Evolutionary conservation across 1,140 invertebrate genomes (phyloP).

Genomic region (Drosophila nikananu): DNA sequence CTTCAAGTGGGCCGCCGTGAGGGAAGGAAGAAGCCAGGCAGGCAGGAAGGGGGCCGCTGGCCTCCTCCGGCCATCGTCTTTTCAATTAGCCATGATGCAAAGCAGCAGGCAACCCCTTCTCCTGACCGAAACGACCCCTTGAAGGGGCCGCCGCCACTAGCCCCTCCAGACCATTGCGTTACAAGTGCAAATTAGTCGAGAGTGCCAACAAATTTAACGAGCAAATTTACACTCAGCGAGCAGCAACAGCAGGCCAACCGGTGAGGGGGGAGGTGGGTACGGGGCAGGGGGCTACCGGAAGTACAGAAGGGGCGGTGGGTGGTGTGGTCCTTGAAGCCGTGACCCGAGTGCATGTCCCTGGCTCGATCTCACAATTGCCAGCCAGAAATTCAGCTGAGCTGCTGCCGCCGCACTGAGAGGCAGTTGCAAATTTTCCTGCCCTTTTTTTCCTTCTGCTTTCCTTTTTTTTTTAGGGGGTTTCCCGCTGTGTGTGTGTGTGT

Average conservation of each 20-base stretch:
- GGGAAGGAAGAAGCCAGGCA: background rate
- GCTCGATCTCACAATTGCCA: slow-evolving; percentile 44
- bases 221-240: slow-evolving; percentile 81
- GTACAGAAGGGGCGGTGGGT: background rate
- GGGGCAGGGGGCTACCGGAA: background rate
- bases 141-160: slow-evolving; percentile 5
- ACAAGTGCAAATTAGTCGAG: slow-evolving; percentile 81
- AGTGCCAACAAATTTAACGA: slow-evolving; percentile 83
- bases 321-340: background rate
- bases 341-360: slow-evolving; percentile 42
- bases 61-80: slow-evolving; percentile 30
- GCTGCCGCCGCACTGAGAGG: slow-evolving; percentile 23
- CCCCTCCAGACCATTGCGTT: slow-evolving; percentile 58
- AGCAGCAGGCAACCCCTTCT: slow-evolving; percentile 6
- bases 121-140: background rate
- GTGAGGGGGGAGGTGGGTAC: background rate
- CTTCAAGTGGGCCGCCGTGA: slow-evolving; percentile 10
- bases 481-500: slow-evolving; percentile 11
- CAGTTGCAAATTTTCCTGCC: slow-evolving; percentile 66
- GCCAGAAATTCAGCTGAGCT: slow-evolving; percentile 39
- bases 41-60: background rate
- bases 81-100: slow-evolving; percentile 59
- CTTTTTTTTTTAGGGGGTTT: slow-evolving; percentile 5
- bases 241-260: slow-evolving; percentile 57
- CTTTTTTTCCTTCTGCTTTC: background rate